phyloP scores from a whole-genome alignment of 2,888 invertebrate species.

The Hesperia comma region DNA sequence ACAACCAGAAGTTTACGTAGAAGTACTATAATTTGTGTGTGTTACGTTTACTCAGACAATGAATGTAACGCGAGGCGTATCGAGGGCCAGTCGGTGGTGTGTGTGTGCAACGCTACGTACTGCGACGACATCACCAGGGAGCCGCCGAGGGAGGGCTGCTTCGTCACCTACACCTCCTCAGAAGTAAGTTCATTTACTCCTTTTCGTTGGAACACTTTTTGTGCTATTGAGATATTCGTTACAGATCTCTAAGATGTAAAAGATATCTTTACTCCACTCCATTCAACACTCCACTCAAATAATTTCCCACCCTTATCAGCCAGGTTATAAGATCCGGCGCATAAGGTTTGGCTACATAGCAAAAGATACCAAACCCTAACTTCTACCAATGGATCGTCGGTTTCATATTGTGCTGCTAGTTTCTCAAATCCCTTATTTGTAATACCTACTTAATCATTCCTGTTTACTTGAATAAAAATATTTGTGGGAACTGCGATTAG shows the following conservation, averaged over 20 bases:
- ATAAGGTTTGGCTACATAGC: no score
- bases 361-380: no score
- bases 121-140: constrained; percentile 69
- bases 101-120: constrained; percentile 72
- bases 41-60: background rate
- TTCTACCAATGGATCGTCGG: no score
- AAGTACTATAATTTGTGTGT: background rate
- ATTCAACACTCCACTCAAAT: no score
- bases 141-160: constrained; percentile 58
- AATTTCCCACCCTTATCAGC: no score
- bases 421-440: constrained; percentile 17
- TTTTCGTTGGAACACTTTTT: no score
- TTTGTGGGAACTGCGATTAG: background rate
- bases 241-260: no score
- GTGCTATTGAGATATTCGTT: no score
- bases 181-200: constrained; percentile 47
- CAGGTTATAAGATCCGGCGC: no score
- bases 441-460: no score
- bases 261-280: no score
- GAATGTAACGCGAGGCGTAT: constrained; percentile 13
- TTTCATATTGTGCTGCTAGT: background rate
- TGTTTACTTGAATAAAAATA: background rate
- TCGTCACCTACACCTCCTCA: constrained; percentile 68
- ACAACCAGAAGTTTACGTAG: no score
- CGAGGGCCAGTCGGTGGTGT: constrained; percentile 55